Percentiles rank a stretch among this genome's conserved stretches.
Conservation (phyloP, 2,797 vertebrate genomes). For the Neosalanx taihuensis region DNA sequence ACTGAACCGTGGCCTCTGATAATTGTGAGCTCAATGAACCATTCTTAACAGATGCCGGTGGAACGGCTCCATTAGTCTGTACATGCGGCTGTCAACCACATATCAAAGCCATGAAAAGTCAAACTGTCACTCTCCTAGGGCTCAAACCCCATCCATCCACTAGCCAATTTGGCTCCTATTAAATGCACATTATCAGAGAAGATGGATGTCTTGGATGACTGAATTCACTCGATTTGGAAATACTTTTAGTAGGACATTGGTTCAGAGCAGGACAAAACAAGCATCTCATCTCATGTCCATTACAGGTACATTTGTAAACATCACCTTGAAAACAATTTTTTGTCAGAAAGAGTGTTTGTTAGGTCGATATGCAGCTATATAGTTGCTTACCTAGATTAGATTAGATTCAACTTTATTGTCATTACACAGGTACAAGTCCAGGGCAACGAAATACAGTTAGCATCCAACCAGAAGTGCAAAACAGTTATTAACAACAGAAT, state of each 20-base stretch:
- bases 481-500: too few relatives aligned
- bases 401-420: too few relatives aligned
- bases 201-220: constrained; percentile 66
- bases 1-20: constrained; percentile 70
- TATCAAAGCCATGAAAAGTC: constrained; percentile 71
- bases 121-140: constrained; percentile 71
- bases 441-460: too few relatives aligned
- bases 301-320: background rate
- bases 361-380: background rate
- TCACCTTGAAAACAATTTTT: background rate
- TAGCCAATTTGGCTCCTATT: constrained; percentile 75
- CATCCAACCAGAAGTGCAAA: too few relatives aligned
- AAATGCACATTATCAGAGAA: constrained; percentile 73
- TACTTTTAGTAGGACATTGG: constrained; percentile 56
- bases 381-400: background rate
- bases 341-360: background rate
- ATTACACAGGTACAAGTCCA: too few relatives aligned
- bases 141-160: constrained; percentile 64
- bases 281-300: background rate
- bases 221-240: constrained; percentile 57
- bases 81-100: constrained; percentile 65
- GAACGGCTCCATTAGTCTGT: constrained; percentile 72
- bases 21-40: constrained; percentile 79
- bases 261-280: background rate
- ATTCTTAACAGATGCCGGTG: constrained; percentile 77